phyloP scores from a whole-genome alignment of 2,797 vertebrate genomes.

The Strix occidentalis region DNA sequence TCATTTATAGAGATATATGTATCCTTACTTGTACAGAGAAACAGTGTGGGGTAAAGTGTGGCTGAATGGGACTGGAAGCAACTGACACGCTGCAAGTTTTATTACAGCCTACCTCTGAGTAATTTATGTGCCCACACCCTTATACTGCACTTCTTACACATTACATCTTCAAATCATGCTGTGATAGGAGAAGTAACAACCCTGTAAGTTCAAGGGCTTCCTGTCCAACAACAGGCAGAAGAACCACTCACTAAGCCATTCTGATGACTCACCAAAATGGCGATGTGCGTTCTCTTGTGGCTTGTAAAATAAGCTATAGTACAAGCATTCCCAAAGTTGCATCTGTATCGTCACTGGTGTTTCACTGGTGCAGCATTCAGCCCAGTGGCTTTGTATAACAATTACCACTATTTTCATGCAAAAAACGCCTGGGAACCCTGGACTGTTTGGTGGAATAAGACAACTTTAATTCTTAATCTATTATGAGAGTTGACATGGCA shows the following conservation, averaged over 20 bases:
- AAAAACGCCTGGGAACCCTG: background rate
- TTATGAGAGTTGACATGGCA: background rate
- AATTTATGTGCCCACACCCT: slow-evolving; percentile 23
- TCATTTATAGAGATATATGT: rapidly evolving
- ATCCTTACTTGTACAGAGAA: background rate
- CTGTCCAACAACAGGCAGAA: background rate
- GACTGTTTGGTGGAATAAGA: background rate
- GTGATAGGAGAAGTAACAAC: background rate
- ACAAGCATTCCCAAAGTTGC: background rate
- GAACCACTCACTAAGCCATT: background rate
- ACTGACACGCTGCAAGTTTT: background rate
- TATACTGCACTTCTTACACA: background rate
- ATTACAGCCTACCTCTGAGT: background rate
- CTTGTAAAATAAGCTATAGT: background rate
- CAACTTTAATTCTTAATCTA: background rate
- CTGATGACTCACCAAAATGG: rapidly evolving
- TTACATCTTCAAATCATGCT: too few relatives aligned
- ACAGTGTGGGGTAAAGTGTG: background rate
- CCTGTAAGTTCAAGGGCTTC: background rate
- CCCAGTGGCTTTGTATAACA: background rate
- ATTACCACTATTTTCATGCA: background rate
- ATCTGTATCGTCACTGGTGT: background rate
- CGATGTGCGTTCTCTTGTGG: rapidly evolving
- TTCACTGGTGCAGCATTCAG: background rate
- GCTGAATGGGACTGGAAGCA: background rate